These are phyloP conservation scores for Condylura cristata DNA, from an alignment of 2,113 vertebrate species.

Conservation along the genomic window DNA sequence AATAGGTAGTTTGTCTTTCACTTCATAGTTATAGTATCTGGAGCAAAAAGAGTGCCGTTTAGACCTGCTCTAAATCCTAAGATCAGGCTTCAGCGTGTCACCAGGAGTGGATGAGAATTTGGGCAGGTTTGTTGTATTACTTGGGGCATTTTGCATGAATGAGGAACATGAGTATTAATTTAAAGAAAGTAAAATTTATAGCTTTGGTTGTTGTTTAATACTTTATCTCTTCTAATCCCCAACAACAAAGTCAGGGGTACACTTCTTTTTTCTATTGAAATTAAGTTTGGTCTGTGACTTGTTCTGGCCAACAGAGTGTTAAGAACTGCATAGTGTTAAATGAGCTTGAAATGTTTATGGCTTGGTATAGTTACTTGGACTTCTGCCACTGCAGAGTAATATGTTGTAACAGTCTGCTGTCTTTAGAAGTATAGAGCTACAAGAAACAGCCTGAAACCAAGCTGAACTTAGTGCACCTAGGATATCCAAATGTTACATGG, in stretches of 20 bases:
- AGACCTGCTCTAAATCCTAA: background rate
- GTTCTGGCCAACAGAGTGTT: background rate
- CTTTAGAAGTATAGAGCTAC: background rate
- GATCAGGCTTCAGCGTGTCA: background rate
- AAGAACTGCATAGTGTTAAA: background rate
- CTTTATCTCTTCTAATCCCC: background rate
- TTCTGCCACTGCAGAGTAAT: background rate
- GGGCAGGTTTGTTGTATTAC: background rate
- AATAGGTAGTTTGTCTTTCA: background rate
- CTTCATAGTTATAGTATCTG: background rate
- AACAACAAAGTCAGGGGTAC: background rate
- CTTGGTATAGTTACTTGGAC: background rate
- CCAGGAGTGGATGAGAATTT: background rate
- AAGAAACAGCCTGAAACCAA: background rate
- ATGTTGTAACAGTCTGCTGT: background rate
- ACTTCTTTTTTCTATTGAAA: background rate
- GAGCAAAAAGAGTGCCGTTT: background rate
- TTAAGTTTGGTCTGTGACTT: background rate
- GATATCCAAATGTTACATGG: background rate
- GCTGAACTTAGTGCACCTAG: background rate
- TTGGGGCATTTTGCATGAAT: background rate
- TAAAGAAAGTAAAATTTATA: background rate
- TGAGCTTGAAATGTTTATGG: background rate
- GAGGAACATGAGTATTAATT: background rate
- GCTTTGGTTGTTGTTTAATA: background rate